Evolutionary conservation across 2,888 invertebrate species (phyloP), one percentile per base, ranked within the genome.

Genomic region (Drosophila subquinaria): DNA sequence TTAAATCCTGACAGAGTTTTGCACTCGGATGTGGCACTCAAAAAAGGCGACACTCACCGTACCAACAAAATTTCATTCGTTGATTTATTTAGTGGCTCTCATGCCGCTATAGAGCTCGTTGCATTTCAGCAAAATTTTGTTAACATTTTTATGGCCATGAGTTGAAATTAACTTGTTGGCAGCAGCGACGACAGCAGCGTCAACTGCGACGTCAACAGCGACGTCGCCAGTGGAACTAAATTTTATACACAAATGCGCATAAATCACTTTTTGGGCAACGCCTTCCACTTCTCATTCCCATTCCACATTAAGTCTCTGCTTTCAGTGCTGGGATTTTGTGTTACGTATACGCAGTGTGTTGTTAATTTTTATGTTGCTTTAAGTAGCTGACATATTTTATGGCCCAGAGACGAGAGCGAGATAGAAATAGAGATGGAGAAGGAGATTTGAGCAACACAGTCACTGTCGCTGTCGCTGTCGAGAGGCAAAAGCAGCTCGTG

Each of bases 321-420:
- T 6, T 36, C 15, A 45, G 15, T 13, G 61, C 20, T 45, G 45
- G 50, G 47, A 62, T 66, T 66, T 57, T 33, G 62, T 45, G 59
- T 79, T 69, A 66, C 78, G 78, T 78, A 74, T 78, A 78, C 79
- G 79, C 77, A 68, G 69, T 45, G 69, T 73, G 81, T 61, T 80
- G 73, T 73, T 80, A 73, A 81, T 81, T 79, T 76, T 80, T 73
- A 78, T 76, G 80, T 66, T 59, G 64, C 81, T 65, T 76, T 79
- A 79, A 79, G 78, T 80, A 79, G 81, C 79, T 73, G 67, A 76
- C 73, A 79, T 79, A 80, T 70, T 79, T 79, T 80, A 79, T 73
- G 65, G 67, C 63, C 57, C 8, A 42, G 13, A 30, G 33, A 48
- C 47, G 27, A 47, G 47, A 36, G 38, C 38, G 23, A 64, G 78